A percentile compares a stretch with the other conserved stretches of the same genome.
Evolutionary conservation across 1,140 invertebrate genomes (phyloP).

Genomic region (Gryllus bimaculatus): DNA sequence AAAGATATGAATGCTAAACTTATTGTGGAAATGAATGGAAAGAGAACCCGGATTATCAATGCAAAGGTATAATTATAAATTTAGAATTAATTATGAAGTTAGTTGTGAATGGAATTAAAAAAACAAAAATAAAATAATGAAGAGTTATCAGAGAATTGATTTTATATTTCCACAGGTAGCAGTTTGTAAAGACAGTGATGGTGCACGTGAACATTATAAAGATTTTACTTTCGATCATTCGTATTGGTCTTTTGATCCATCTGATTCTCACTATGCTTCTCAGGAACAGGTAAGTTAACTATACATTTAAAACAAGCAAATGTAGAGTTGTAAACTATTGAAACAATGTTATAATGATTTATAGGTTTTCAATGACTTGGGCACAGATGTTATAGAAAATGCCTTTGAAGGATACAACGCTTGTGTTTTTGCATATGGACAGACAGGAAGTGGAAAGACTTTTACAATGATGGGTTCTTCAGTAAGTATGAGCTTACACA

Average conservation of each 20-base stretch:
- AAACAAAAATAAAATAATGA: neutral
- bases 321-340: neutral
- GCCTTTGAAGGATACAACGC: conserved; percentile 96
- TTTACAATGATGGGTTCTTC: conserved; percentile 96
- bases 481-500: conserved; percentile 26
- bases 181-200: conserved; percentile 32
- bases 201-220: conserved; percentile 58
- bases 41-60: conserved; percentile 73
- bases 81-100: neutral
- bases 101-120: neutral
- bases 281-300: conserved; percentile 56
- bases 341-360: conserved; percentile 25
- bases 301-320: neutral
- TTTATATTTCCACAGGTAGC: conserved; percentile 3
- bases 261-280: conserved; percentile 62
- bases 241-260: conserved; percentile 73
- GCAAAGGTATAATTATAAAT: conserved; percentile 48
- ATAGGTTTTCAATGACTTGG: conserved; percentile 76
- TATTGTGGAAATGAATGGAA: conserved; percentile 79
- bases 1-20: conserved; percentile 69
- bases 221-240: conserved; percentile 91
- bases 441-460: conserved; percentile 93
- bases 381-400: conserved; percentile 83
- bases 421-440: conserved; percentile 92
- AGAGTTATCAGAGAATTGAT: neutral